Percentiles rank a stretch among this genome's conserved stretches.
Evolutionary conservation across 1,140 invertebrate genomes (phyloP).

Genomic region (Ephestia elutella): DNA sequence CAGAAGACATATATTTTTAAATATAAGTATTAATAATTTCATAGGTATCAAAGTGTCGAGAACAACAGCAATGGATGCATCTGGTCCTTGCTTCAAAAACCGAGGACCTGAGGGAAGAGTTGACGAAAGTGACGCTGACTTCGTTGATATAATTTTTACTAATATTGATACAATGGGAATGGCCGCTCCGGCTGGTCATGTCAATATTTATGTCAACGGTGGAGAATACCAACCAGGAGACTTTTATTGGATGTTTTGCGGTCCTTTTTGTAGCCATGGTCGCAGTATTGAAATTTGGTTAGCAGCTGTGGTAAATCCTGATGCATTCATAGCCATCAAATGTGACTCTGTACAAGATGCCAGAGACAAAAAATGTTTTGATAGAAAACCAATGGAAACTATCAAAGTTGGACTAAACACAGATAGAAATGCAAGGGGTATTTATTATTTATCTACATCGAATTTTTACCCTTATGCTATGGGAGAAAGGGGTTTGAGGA

Average conservation of each 20-base stretch:
- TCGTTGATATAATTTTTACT: slow-evolving; percentile 78
- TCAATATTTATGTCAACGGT: slow-evolving; percentile 80
- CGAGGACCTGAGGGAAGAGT: slow-evolving; percentile 43
- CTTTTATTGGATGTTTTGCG: slow-evolving; percentile 14
- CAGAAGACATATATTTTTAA: too few relatives aligned
- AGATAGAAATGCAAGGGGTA: slow-evolving; percentile 18
- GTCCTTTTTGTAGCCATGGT: slow-evolving; percentile 21
- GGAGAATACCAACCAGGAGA: slow-evolving; percentile 77
- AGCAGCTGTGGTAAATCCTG: slow-evolving; percentile 12
- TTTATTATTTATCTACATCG: slow-evolving; percentile 22
- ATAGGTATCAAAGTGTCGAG: slow-evolving; percentile 37
- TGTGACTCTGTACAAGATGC: slow-evolving; percentile 28
- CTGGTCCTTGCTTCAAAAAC: slow-evolving; percentile 66
- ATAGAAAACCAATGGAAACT: slow-evolving; percentile 19
- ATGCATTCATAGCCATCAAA: slow-evolving; percentile 20
- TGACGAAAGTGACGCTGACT: slow-evolving; percentile 50
- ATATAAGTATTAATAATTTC: not conserved
- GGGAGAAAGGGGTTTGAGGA: slow-evolving; percentile 18
- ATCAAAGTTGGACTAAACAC: slow-evolving; percentile 18
- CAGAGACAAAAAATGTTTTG: slow-evolving; percentile 20
- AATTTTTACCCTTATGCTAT: slow-evolving; percentile 20
- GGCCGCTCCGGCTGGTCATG: slow-evolving; percentile 77
- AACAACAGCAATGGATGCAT: slow-evolving; percentile 49
- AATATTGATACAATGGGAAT: slow-evolving; percentile 82
- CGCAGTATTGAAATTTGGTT: slow-evolving; percentile 14